phyloP scores from a whole-genome alignment of 2,797 vertebrate genomes.

The Alca torda region DNA sequence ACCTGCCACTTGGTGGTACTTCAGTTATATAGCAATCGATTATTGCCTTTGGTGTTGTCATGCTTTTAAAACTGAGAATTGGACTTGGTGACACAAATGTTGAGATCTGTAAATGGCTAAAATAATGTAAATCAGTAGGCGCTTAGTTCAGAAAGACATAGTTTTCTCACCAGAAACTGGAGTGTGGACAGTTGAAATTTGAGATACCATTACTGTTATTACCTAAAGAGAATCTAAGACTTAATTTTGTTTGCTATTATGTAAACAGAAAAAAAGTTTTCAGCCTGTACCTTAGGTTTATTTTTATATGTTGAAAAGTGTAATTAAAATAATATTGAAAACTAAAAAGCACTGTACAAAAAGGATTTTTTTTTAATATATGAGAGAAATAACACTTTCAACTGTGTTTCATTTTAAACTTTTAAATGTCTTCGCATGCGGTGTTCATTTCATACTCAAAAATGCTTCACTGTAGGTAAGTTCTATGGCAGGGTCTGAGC shows the following conservation, averaged over 20 bases:
- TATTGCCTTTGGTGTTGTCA: neutral
- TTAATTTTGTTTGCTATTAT: neutral
- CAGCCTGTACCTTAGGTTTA: conserved; percentile 22
- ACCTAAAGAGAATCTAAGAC: neutral
- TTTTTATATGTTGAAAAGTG: conserved; percentile 41
- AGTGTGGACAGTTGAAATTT: neutral
- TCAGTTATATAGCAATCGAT: neutral
- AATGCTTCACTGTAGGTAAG: neutral
- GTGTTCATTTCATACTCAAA: neutral
- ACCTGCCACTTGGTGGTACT: neutral
- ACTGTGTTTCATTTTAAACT: neutral
- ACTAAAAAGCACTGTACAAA: neutral
- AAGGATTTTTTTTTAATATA: neutral
- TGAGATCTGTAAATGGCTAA: neutral
- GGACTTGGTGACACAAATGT: neutral
- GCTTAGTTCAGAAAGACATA: neutral
- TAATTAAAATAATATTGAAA: conserved; percentile 7
- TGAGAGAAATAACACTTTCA: neutral
- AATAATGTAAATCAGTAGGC: neutral
- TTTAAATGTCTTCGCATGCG: neutral
- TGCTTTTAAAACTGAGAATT: neutral
- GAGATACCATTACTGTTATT: neutral
- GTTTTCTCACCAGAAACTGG: neutral
- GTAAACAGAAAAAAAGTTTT: neutral
- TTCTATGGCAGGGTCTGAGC: neutral